Evolutionary conservation across 2,113 vertebrate species (phyloP).

Genomic region (Vidua chalybeata): DNA sequence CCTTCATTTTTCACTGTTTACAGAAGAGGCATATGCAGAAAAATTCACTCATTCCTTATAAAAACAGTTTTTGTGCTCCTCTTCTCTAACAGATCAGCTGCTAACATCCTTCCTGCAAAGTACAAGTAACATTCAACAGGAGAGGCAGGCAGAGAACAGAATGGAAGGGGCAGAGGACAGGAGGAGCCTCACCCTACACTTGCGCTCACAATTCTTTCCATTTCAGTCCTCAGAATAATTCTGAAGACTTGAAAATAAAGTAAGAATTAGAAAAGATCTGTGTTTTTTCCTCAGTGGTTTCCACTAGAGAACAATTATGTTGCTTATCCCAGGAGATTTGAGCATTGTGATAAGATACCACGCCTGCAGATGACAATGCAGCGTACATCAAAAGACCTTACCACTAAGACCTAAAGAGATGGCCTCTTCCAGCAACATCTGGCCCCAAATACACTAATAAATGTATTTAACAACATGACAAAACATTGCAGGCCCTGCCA

Average conservation of each 20-base stretch:
- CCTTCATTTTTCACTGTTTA: not conserved
- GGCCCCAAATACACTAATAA: not conserved
- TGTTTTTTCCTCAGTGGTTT: not conserved
- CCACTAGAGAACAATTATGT: not conserved
- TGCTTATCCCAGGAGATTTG: not conserved
- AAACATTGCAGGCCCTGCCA: not conserved
- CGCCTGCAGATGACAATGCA: not conserved
- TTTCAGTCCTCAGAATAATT: not conserved
- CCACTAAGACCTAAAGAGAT: not conserved
- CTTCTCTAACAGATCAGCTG: not conserved
- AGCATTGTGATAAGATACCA: not conserved
- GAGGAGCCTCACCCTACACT: not conserved
- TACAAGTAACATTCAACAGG: not conserved
- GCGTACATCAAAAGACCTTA: not conserved
- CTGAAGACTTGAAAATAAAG: not conserved
- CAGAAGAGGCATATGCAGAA: not conserved
- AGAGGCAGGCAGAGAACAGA: not conserved
- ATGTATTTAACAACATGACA: not conserved
- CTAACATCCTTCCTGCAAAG: not conserved
- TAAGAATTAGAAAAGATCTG: not conserved
- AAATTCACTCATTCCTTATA: not conserved
- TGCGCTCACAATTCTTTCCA: not conserved
- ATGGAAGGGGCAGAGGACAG: not conserved
- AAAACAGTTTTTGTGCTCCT: not conserved
- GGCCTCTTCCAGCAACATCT: not conserved